These are phyloP conservation scores for Atrichornis clamosus DNA, from an alignment of 2,113 vertebrate genomes.

Conservation along the genomic window DNA sequence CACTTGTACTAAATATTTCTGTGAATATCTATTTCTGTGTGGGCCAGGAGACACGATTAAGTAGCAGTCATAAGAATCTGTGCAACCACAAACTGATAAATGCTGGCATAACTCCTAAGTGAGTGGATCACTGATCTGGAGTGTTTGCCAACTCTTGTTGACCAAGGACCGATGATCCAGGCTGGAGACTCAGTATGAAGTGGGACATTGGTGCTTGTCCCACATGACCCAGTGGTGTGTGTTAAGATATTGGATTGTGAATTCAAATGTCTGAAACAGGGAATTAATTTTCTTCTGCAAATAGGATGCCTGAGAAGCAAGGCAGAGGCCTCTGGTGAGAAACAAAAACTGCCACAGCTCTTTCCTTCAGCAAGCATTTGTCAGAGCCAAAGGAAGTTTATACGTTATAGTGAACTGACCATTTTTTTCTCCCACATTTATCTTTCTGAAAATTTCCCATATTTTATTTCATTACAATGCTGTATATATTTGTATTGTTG, in stretches of 20 bases:
- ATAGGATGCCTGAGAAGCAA: neutral
- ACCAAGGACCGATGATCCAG: neutral
- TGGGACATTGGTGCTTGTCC: neutral
- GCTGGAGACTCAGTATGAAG: neutral
- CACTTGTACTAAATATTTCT: neutral
- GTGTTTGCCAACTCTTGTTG: neutral
- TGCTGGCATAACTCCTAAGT: neutral
- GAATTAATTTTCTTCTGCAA: neutral
- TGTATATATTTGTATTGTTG: neutral
- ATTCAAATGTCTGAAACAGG: neutral
- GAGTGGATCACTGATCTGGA: neutral
- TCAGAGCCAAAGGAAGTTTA: neutral
- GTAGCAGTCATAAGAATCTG: neutral
- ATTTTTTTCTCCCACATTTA: neutral
- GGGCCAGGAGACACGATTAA: neutral
- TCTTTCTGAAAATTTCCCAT: neutral
- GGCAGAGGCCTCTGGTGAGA: neutral
- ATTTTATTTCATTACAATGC: neutral
- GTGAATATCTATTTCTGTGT: neutral
- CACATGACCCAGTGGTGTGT: neutral
- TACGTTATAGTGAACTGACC: neutral
- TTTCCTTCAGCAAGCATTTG: neutral
- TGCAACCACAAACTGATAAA: neutral
- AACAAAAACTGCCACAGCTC: neutral
- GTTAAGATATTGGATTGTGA: neutral